These are phyloP conservation scores for Phenganax subtilis DNA, from an alignment of 92 coral and sea anemone genomes.

Conservation along the genomic window DNA sequence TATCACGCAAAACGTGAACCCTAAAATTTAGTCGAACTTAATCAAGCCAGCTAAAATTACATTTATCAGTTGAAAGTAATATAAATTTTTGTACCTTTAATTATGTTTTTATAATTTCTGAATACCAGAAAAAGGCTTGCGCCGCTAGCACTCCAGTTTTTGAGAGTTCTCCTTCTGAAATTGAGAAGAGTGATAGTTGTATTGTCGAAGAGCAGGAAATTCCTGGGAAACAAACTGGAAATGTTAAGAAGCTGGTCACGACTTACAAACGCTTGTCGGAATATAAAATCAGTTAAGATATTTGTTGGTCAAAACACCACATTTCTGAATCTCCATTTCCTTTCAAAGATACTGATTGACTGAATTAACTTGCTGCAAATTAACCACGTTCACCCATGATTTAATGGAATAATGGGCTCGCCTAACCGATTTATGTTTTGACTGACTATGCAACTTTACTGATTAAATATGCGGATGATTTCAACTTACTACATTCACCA, in stretches of 20 bases:
- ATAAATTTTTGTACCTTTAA: background rate
- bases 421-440: no score
- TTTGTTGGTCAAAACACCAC: background rate
- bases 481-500: no score
- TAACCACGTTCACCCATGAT: no score
- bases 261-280: constrained; percentile 40
- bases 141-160: background rate
- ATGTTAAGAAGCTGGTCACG: constrained; percentile 28
- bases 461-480: no score
- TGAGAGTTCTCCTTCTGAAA: background rate
- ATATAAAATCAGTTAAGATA: constrained; percentile 34
- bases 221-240: constrained; percentile 33
- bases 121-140: constrained; percentile 17
- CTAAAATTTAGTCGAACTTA: background rate
- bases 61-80: background rate
- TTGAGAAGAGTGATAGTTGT: constrained; percentile 21
- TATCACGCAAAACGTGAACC: background rate
- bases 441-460: no score
- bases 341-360: constrained; percentile 16
- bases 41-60: background rate
- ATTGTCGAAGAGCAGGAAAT: constrained; percentile 3
- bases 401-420: no score
- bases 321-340: background rate
- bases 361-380: no score
- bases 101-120: background rate